phyloP scores from a whole-genome alignment of 30 jellyfish, hydroid and myxozoan species.

The Hydra vulgaris region DNA sequence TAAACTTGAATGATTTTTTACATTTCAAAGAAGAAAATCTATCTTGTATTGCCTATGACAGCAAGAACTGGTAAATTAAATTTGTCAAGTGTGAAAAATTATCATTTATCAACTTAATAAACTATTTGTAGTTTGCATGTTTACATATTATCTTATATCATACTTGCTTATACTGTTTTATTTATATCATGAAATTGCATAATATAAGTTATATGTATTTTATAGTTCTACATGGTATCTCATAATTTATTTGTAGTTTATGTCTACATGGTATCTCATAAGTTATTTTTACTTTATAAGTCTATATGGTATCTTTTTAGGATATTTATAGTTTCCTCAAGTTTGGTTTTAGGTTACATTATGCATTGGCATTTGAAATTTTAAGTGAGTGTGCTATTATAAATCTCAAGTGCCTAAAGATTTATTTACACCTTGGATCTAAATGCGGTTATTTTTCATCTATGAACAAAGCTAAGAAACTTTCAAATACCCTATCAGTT shows the following conservation, averaged over 20 bases:
- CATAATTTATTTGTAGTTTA: too few relatives aligned
- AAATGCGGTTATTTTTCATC: background rate
- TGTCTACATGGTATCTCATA: too few relatives aligned
- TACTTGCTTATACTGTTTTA: too few relatives aligned
- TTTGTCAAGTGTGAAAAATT: too few relatives aligned
- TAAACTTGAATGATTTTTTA: background rate
- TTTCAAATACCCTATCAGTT: background rate
- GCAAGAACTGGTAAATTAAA: background rate
- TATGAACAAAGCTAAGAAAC: background rate
- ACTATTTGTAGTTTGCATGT: too few relatives aligned
- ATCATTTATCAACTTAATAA: too few relatives aligned
- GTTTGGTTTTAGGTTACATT: constrained; percentile 7
- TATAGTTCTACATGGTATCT: too few relatives aligned
- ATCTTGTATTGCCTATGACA: background rate
- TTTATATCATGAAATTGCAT: too few relatives aligned
- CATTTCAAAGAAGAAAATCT: background rate
- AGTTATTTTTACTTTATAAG: too few relatives aligned
- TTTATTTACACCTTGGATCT: background rate
- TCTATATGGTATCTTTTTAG: too few relatives aligned
- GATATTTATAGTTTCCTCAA: too few relatives aligned
- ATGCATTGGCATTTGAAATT: background rate
- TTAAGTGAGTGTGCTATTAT: background rate
- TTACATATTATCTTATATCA: too few relatives aligned
- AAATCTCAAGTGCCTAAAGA: background rate
- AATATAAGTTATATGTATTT: background rate